phyloP scores from a whole-genome alignment of 2,113 vertebrate genomes.

The Tragelaphus scriptus region DNA sequence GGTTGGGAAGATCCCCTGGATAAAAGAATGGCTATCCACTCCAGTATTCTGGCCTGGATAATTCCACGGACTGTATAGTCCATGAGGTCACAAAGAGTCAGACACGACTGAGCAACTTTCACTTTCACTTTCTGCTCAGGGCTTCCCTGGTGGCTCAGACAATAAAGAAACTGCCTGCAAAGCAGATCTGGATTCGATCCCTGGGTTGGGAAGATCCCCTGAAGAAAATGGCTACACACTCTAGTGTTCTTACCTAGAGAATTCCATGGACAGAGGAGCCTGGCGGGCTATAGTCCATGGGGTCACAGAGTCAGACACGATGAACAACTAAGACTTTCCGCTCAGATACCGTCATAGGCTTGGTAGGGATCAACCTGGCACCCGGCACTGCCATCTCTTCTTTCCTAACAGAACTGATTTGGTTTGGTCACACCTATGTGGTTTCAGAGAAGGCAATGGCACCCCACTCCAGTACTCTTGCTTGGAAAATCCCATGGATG shows the following conservation, averaged over 20 bases:
- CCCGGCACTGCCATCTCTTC: background rate
- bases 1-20: background rate
- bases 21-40: background rate
- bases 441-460: background rate
- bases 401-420: background rate
- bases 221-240: background rate
- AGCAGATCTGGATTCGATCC: background rate
- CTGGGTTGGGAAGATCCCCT: background rate
- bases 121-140: background rate
- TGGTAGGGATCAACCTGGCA: background rate
- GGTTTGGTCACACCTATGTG: background rate
- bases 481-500: too few species aligned
- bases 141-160: background rate
- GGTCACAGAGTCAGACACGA: background rate
- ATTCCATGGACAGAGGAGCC: background rate
- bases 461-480: too few species aligned
- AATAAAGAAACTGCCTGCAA: background rate
- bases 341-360: background rate
- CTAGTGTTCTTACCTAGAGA: background rate
- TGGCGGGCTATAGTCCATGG: background rate
- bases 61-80: background rate
- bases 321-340: background rate
- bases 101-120: background rate
- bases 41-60: background rate
- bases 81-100: background rate